Conservation (phyloP, 2,113 vertebrate species). For the Bufo gargarizans region DNA sequence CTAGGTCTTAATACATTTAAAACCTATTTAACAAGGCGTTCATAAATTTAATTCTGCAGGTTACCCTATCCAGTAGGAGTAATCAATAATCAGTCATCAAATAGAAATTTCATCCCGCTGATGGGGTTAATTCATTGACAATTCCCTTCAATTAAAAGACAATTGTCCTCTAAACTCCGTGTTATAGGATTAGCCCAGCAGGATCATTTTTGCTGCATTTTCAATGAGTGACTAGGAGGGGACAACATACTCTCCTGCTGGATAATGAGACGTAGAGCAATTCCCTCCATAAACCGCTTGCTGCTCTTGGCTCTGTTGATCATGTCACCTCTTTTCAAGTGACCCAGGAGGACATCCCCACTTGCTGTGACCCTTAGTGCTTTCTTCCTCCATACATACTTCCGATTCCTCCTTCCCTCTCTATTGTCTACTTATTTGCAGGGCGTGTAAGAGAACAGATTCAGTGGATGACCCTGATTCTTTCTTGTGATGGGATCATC, state of each 20-base stretch:
- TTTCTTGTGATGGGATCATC: constrained; percentile 46
- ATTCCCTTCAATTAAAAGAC: constrained; percentile 41
- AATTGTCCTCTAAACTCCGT: constrained; percentile 18
- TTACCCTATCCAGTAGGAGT: background rate
- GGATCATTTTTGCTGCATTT: constrained; percentile 7
- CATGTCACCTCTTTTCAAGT: constrained; percentile 33
- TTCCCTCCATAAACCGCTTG: constrained; percentile 31
- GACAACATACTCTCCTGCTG: background rate
- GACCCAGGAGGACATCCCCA: background rate
- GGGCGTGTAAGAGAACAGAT: constrained; percentile 30
- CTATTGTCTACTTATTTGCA: constrained; percentile 41
- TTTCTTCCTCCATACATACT: constrained; percentile 10
- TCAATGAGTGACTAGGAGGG: background rate
- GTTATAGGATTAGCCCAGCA: constrained; percentile 44
- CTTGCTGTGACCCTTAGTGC: constrained; percentile 31
- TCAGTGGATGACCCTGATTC: constrained; percentile 33
- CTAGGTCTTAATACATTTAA: background rate
- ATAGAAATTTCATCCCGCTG: background rate
- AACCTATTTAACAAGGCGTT: background rate
- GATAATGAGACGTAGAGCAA: constrained; percentile 17
- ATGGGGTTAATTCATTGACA: constrained; percentile 9
- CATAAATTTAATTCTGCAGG: background rate
- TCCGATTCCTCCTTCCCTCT: constrained; percentile 37
- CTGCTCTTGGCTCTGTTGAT: constrained; percentile 19
- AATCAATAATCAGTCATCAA: background rate